These are phyloP conservation scores for Haliclystus octoradiatus DNA, from an alignment of 30 jellyfish, hydroid and myxozoan genomes.

Conservation along the genomic window DNA sequence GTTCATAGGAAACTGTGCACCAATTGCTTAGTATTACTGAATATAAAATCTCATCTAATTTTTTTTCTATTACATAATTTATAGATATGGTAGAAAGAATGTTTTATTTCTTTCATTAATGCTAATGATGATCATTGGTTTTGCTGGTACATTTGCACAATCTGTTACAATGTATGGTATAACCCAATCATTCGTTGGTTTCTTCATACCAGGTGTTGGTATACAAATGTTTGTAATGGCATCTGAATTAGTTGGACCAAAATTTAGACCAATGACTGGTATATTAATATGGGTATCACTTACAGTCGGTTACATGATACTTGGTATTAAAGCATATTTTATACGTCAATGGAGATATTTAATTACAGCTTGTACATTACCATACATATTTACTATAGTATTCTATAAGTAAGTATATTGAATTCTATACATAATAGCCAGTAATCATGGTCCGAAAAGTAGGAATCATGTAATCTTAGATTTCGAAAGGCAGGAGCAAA, in stretches of 20 bases:
- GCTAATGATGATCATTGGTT: slow-evolving; percentile 38
- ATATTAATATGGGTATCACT: slow-evolving; percentile 58
- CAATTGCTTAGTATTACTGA: too few relatives aligned
- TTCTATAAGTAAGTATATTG: slow-evolving; percentile 26
- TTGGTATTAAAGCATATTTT: slow-evolving; percentile 74
- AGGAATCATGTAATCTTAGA: too few relatives aligned
- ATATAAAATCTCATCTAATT: too few relatives aligned
- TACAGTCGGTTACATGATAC: slow-evolving; percentile 47
- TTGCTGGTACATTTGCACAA: slow-evolving; percentile 51
- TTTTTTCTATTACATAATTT: not conserved
- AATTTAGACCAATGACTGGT: slow-evolving; percentile 68
- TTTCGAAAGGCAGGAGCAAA: too few relatives aligned
- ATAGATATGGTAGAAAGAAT: slow-evolving; percentile 55
- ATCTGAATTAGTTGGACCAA: slow-evolving; percentile 74
- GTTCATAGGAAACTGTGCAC: too few relatives aligned
- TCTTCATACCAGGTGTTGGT: slow-evolving; percentile 62
- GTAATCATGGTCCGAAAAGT: too few relatives aligned
- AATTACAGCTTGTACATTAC: slow-evolving; percentile 56
- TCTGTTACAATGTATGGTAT: slow-evolving; percentile 27
- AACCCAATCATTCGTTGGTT: slow-evolving; percentile 51
- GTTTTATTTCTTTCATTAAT: slow-evolving; percentile 45
- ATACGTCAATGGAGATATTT: slow-evolving; percentile 59
- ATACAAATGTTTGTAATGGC: slow-evolving; percentile 55
- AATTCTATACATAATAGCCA: too few relatives aligned
- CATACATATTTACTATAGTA: slow-evolving; percentile 49